A percentile compares a stretch with the other conserved stretches of the same genome.
Conservation (phyloP, 1,140 invertebrate genomes). For the Sarcophaga peregrina region DNA sequence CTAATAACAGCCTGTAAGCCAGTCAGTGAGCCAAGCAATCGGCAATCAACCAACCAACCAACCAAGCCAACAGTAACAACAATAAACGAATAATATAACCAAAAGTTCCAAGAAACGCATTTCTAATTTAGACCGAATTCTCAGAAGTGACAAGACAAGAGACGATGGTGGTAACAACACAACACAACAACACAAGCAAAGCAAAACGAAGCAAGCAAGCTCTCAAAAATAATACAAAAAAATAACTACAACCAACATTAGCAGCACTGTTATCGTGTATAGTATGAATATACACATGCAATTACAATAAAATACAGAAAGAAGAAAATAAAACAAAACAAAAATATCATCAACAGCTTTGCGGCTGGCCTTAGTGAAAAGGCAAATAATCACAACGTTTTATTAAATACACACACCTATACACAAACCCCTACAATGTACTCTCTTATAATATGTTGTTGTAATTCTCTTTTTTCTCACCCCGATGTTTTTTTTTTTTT, state of each 20-base stretch:
- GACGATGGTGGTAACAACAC: slow-evolving; percentile 42
- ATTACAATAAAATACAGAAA: background rate
- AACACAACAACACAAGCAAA: background rate
- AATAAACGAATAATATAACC: slow-evolving; percentile 60
- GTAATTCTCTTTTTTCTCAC: no score
- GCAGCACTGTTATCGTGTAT: background rate
- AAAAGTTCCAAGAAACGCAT: slow-evolving; percentile 66
- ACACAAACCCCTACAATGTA: no score
- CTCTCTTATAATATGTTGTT: no score
- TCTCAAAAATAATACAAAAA: background rate
- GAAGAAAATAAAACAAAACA: background rate
- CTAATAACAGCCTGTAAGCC: no score
- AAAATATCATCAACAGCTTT: slow-evolving; percentile 11
- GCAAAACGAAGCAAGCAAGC: background rate
- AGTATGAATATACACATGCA: no score
- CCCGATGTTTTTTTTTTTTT: no score
- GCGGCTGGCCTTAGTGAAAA: background rate
- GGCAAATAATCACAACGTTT: slow-evolving; percentile 5
- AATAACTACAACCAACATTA: background rate
- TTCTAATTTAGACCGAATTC: slow-evolving; percentile 66
- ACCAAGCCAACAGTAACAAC: background rate
- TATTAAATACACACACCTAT: no score
- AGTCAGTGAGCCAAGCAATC: background rate
- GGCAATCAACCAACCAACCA: background rate
- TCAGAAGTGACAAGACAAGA: slow-evolving; percentile 60